Evolutionary conservation across 2,113 vertebrate species (phyloP).

Genomic region (Onychostoma macrolepis): DNA sequence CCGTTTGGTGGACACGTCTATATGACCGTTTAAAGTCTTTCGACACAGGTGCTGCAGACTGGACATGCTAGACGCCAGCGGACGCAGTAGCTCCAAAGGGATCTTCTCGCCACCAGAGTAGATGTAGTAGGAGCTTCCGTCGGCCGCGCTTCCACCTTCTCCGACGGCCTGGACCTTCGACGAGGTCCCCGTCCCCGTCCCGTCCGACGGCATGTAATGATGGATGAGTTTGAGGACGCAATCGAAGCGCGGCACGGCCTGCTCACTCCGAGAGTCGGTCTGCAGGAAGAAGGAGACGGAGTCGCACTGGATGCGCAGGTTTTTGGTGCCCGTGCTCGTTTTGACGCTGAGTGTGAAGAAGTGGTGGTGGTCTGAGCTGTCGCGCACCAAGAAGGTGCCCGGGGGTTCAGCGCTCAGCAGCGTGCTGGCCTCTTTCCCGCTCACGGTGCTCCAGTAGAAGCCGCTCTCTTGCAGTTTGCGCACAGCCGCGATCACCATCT

Average conservation of each 20-base stretch:
- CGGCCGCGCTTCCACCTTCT: slow-evolving; percentile 53
- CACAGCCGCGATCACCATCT: slow-evolving; percentile 90
- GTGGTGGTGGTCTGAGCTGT: slow-evolving; percentile 95
- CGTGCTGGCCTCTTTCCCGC: slow-evolving; percentile 89
- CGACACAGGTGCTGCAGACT: slow-evolving; percentile 95
- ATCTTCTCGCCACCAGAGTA: slow-evolving; percentile 90
- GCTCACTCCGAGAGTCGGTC: slow-evolving; percentile 87
- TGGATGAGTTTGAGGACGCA: slow-evolving; percentile 95
- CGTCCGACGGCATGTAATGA: slow-evolving; percentile 88
- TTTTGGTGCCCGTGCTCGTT: slow-evolving; percentile 92
- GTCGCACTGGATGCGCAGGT: slow-evolving; percentile 95
- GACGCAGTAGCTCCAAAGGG: slow-evolving; percentile 89
- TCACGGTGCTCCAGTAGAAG: slow-evolving; percentile 96
- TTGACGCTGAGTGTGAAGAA: slow-evolving; percentile 98
- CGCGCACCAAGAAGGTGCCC: slow-evolving; percentile 95
- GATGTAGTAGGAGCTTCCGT: slow-evolving; percentile 87
- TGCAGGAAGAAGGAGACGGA: slow-evolving; percentile 90
- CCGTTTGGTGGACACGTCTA: slow-evolving; percentile 80
- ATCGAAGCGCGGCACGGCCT: slow-evolving; percentile 88
- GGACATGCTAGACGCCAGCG: slow-evolving; percentile 87
- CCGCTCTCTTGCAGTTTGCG: slow-evolving; percentile 96
- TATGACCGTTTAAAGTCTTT: slow-evolving; percentile 90
- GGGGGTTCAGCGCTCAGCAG: slow-evolving; percentile 87
- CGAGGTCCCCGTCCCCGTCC: neutral
- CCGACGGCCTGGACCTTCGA: slow-evolving; percentile 55